Conservation (phyloP, 2,888 invertebrate genomes). For the Tetragonula carbonaria region DNA sequence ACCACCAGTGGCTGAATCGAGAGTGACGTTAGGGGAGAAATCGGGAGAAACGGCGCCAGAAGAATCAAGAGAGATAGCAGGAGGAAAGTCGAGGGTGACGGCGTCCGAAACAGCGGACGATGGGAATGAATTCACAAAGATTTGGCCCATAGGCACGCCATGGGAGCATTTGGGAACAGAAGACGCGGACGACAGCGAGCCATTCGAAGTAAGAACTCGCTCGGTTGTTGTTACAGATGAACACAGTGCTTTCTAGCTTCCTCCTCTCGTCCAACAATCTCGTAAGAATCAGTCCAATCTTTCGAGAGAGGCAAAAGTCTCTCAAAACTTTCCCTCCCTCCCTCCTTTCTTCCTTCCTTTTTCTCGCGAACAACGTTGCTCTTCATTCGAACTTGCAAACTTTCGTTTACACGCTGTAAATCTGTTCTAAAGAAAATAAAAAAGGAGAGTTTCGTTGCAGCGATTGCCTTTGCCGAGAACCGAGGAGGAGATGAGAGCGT, state of each 20-base stretch:
- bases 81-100: background rate
- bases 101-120: background rate
- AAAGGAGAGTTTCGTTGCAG: constrained; percentile 45
- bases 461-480: constrained; percentile 64
- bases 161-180: constrained; percentile 61
- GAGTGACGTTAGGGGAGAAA: background rate
- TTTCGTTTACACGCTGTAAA: constrained; percentile 12
- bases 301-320: background rate
- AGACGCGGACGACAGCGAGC: constrained; percentile 26
- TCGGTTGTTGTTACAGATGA: constrained; percentile 8
- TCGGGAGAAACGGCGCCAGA: background rate
- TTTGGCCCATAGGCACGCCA: constrained; percentile 72
- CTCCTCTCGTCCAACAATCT: constrained; percentile 15
- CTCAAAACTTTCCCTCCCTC: background rate
- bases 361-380: background rate
- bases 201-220: constrained; percentile 62
- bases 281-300: constrained; percentile 14
- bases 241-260: background rate
- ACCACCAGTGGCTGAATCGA: background rate
- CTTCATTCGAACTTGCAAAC: constrained; percentile 7
- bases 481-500: constrained; percentile 64
- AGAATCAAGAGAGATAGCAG: background rate
- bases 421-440: background rate
- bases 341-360: background rate
- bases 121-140: background rate